Evolutionary conservation across 2,888 invertebrate genomes (phyloP).

Genomic region (Amblyteles armatorius): DNA sequence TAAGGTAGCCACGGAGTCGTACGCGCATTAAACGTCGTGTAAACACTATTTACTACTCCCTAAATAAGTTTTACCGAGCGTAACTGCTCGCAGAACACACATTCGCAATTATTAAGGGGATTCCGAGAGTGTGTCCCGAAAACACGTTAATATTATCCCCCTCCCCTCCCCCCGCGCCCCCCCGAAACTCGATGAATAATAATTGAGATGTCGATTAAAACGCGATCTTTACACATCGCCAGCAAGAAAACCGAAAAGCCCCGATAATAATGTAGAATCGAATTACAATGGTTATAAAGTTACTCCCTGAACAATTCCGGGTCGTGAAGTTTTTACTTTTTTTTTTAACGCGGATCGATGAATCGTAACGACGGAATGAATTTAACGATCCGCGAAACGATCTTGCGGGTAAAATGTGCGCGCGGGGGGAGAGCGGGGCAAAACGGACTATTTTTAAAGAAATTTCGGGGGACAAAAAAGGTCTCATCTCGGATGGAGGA

Average conservation of each 20-base stretch:
- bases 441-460: conserved; percentile 8
- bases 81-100: conserved; percentile 17
- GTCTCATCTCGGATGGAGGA: background rate
- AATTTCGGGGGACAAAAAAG: background rate
- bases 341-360: conserved; percentile 54
- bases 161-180: background rate
- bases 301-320: conserved; percentile 21
- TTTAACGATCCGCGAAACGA: conserved; percentile 60
- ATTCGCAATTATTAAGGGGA: conserved; percentile 49
- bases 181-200: conserved; percentile 49
- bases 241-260: background rate
- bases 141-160: conserved; percentile 58
- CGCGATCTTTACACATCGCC: conserved; percentile 51
- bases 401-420: conserved; percentile 25
- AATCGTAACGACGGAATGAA: conserved; percentile 58
- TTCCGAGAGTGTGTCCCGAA: conserved; percentile 26
- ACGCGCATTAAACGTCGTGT: conserved; percentile 76
- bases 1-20: conserved; percentile 76
- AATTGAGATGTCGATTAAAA: conserved; percentile 64
- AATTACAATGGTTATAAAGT: conserved; percentile 48
- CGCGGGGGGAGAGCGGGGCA: background rate
- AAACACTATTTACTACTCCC: conserved; percentile 79
- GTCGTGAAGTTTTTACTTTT: conserved; percentile 36
- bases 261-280: conserved; percentile 38
- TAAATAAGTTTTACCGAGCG: conserved; percentile 76